A percentile compares a stretch with the other conserved stretches of the same genome.
These are phyloP conservation scores for Falco peregrinus DNA, from an alignment of 2,797 vertebrate species.

Conservation along the genomic window DNA sequence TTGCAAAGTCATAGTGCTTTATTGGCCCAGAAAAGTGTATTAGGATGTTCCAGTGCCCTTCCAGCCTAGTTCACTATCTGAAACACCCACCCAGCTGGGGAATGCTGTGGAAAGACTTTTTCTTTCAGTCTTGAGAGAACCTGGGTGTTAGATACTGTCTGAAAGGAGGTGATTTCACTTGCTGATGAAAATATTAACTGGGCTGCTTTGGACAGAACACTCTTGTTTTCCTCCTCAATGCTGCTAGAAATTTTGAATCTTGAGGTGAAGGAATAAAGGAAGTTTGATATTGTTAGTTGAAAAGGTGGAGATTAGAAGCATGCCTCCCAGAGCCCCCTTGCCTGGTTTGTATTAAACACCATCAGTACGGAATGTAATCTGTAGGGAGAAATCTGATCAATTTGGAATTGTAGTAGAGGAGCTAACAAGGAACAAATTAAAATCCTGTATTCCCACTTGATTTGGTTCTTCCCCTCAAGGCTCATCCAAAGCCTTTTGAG, in stretches of 20 bases:
- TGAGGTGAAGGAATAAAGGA: background rate
- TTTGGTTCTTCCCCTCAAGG: background rate
- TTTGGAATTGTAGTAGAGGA: background rate
- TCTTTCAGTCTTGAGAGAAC: background rate
- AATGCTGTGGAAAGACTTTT: background rate
- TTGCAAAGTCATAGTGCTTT: background rate
- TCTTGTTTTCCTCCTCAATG: background rate
- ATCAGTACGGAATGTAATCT: background rate
- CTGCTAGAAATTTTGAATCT: background rate
- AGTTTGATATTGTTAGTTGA: background rate
- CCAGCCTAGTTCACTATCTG: background rate
- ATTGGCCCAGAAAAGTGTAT: background rate
- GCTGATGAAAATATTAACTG: background rate
- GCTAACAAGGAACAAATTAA: slow-evolving; percentile 17
- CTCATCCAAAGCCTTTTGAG: slow-evolving; percentile 41
- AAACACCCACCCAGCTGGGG: background rate
- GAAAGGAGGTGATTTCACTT: background rate
- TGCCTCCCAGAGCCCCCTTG: background rate
- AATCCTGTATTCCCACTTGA: background rate
- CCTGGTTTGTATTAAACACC: background rate
- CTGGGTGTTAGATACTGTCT: background rate
- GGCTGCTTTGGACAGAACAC: background rate
- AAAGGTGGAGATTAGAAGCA: background rate
- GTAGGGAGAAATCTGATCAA: background rate
- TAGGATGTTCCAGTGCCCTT: background rate